Conservation (phyloP, 2,113 vertebrate species). For the Centropus unirufus region DNA sequence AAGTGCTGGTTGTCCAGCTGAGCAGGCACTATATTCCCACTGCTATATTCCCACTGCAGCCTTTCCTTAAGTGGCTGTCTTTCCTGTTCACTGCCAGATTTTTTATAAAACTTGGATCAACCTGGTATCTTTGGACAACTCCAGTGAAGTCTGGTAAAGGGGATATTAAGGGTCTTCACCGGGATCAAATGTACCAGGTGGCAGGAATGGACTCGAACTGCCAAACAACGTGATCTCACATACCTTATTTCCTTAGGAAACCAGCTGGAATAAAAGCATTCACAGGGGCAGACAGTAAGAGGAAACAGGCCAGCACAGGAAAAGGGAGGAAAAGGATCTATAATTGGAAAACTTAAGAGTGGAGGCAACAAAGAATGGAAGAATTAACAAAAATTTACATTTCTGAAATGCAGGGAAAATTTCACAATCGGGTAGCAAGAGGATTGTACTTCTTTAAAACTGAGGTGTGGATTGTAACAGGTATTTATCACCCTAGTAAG, state of each 20-base stretch:
- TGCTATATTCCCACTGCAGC: neutral
- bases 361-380: neutral
- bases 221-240: neutral
- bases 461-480: conserved; percentile 39
- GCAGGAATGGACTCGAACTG: neutral
- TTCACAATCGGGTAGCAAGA: neutral
- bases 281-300: neutral
- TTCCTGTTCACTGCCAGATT: neutral
- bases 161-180: neutral
- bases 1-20: neutral
- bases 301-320: conserved; percentile 4
- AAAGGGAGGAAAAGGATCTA: neutral
- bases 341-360: neutral
- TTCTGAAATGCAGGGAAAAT: neutral
- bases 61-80: neutral
- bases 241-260: conserved; percentile 43
- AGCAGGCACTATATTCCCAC: no score
- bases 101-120: neutral
- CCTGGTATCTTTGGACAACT: neutral
- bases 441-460: conserved; percentile 13
- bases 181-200: neutral
- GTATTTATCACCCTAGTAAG: conserved; percentile 48
- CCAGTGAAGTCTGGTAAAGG: neutral
- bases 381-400: neutral
- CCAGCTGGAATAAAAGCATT: neutral